These are phyloP conservation scores for Callaeas wilsoni DNA, from an alignment of 2,113 vertebrate genomes.

Conservation along the genomic window DNA sequence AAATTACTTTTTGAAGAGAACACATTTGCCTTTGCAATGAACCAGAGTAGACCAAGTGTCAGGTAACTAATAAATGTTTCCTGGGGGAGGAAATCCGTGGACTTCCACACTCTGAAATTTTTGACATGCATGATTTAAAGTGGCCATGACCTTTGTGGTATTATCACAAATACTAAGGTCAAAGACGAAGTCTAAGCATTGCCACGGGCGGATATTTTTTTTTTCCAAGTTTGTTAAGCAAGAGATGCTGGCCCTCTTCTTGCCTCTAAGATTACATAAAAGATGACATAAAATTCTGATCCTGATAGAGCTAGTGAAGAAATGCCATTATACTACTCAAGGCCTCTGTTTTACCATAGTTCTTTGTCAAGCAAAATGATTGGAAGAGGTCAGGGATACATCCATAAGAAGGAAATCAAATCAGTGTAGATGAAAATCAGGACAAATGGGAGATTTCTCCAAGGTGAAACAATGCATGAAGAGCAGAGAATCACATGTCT, in stretches of 20 bases:
- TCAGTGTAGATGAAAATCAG: not conserved
- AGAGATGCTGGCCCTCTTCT: not conserved
- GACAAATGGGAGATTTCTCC: not conserved
- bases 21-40: constrained; percentile 38
- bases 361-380: not conserved
- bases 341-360: not conserved
- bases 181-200: not conserved
- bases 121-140: not conserved
- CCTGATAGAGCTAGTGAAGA: not conserved
- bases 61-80: constrained; percentile 49
- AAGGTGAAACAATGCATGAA: not conserved
- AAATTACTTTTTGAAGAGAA: constrained; percentile 29
- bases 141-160: not conserved
- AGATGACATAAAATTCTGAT: not conserved
- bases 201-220: not conserved
- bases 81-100: not conserved
- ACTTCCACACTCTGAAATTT: not conserved
- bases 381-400: not conserved
- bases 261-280: not conserved
- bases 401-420: not conserved
- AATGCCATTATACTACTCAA: not conserved
- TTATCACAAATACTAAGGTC: not conserved
- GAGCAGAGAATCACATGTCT: not conserved
- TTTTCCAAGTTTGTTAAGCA: not conserved
- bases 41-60: constrained; percentile 14